These are phyloP conservation scores for Monochamus alternatus DNA, from an alignment of 2,888 invertebrate genomes.

Conservation along the genomic window DNA sequence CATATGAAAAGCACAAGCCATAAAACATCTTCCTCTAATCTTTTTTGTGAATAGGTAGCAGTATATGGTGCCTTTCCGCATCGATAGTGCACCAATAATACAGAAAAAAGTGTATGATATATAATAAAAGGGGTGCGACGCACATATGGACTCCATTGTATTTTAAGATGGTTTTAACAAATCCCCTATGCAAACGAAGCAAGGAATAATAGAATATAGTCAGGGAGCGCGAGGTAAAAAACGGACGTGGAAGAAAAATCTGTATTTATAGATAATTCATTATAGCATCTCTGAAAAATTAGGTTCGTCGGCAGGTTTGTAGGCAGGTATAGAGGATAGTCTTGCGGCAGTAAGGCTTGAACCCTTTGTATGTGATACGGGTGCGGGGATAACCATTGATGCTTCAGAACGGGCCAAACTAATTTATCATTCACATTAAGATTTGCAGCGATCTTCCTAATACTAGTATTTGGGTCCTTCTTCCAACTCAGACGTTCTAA, in stretches of 20 bases:
- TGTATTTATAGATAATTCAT: too few species aligned
- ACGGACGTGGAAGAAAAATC: neutral
- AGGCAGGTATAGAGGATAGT: too few species aligned
- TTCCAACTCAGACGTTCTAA: too few species aligned
- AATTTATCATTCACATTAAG: too few species aligned
- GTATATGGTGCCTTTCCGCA: conserved; percentile 11
- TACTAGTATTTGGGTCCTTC: too few species aligned
- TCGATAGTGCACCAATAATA: conserved; percentile 32
- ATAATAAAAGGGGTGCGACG: conserved; percentile 43
- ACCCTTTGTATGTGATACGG: too few species aligned
- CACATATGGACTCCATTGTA: conserved; percentile 58
- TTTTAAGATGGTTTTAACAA: conserved; percentile 55
- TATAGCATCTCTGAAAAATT: too few species aligned
- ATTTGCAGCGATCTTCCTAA: too few species aligned
- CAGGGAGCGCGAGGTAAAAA: conserved; percentile 8
- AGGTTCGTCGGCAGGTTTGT: too few species aligned
- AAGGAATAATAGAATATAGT: conserved; percentile 39
- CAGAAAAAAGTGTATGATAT: conserved; percentile 38
- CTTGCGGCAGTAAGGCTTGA: too few species aligned
- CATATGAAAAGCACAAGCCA: neutral
- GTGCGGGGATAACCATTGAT: too few species aligned
- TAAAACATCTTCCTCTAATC: conserved; percentile 23
- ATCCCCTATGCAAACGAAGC: conserved; percentile 57
- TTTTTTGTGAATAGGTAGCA: conserved; percentile 13
- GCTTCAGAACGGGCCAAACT: too few species aligned